A percentile compares a stretch with the other conserved stretches of the same genome.
These are phyloP conservation scores for Drosophila recens DNA, from an alignment of 2,888 invertebrate genomes.

Conservation along the genomic window DNA sequence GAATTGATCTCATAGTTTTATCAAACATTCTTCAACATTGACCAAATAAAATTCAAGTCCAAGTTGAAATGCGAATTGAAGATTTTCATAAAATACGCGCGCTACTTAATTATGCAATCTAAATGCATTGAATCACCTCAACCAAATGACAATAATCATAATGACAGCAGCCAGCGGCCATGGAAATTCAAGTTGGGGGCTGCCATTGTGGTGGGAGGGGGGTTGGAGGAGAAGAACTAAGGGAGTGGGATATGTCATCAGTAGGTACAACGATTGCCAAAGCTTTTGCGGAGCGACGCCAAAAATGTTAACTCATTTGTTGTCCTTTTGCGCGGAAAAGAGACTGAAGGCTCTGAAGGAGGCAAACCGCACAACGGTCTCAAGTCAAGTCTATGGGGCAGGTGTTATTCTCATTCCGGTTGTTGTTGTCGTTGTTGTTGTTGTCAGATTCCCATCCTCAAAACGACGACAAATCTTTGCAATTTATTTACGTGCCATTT, in stretches of 20 bases:
- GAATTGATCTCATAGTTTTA: background rate
- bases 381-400: constrained; percentile 16
- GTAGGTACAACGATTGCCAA: constrained; percentile 57
- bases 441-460: constrained; percentile 51
- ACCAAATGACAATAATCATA: constrained; percentile 79
- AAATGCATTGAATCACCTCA: constrained; percentile 81
- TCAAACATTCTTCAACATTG: background rate
- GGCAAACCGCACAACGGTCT: constrained; percentile 25
- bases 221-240: background rate
- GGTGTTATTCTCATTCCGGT: constrained; percentile 21
- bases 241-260: constrained; percentile 31
- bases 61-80: constrained; percentile 27
- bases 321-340: constrained; percentile 57
- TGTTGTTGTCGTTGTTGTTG: constrained; percentile 21
- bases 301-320: constrained; percentile 77
- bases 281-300: constrained; percentile 56
- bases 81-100: constrained; percentile 49
- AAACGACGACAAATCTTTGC: constrained; percentile 77
- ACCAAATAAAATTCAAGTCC: background rate
- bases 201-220: background rate
- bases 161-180: constrained; percentile 55
- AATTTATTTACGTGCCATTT: constrained; percentile 81
- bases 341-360: background rate
- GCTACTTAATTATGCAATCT: constrained; percentile 78
- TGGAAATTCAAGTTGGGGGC: constrained; percentile 1